phyloP scores from a whole-genome alignment of 2,113 vertebrate species.

The Microtus ochrogaster region DNA sequence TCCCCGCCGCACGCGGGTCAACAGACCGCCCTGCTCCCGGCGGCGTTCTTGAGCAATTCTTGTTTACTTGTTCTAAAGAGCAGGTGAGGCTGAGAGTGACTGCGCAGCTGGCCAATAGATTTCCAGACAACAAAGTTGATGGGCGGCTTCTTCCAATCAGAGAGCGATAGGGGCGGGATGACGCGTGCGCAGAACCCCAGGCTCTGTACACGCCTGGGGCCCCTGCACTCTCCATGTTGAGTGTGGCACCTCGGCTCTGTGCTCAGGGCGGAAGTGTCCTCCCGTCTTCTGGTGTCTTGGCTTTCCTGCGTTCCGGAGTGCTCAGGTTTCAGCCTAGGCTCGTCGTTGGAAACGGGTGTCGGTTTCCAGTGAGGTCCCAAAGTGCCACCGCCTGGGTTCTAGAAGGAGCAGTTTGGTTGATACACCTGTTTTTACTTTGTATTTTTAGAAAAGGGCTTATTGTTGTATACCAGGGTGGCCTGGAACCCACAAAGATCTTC shows the following conservation, averaged over 20 bases:
- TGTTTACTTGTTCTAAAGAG: constrained; percentile 77
- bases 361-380: neutral
- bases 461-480: neutral
- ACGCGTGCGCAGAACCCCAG: neutral
- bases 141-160: constrained; percentile 37
- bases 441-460: neutral
- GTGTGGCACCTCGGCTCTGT: constrained; percentile 4
- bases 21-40: neutral
- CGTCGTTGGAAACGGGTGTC: neutral
- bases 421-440: neutral
- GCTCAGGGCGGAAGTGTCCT: neutral
- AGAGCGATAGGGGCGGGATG: constrained; percentile 15
- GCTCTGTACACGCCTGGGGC: neutral
- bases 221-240: constrained; percentile 53
- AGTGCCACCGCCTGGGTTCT: neutral
- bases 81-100: constrained; percentile 1
- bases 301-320: neutral
- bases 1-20: neutral
- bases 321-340: neutral
- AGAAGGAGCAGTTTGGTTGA: neutral
- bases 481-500: neutral
- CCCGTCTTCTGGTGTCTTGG: neutral
- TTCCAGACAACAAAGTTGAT: neutral
- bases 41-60: constrained; percentile 43
- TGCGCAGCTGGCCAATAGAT: neutral